Evolutionary conservation across 2,113 vertebrate genomes (phyloP).

Genomic region (Sylvietta virens): DNA sequence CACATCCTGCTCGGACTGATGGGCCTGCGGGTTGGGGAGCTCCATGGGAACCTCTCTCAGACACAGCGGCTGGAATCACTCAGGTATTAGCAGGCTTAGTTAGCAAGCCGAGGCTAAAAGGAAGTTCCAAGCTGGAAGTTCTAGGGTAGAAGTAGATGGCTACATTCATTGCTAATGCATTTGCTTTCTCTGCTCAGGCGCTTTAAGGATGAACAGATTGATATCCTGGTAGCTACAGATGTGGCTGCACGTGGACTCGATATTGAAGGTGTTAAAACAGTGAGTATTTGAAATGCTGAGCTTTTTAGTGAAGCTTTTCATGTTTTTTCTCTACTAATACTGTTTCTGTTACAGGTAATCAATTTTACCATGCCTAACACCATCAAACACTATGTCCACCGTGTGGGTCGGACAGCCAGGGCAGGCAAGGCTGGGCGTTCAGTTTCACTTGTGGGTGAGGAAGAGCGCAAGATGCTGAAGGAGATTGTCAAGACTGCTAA

Average conservation of each 20-base stretch:
- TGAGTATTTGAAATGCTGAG: slow-evolving; percentile 55
- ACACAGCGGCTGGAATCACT: slow-evolving; percentile 90
- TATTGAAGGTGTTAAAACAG: slow-evolving; percentile 96
- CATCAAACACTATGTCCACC: slow-evolving; percentile 92
- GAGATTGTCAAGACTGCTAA: slow-evolving; percentile 91
- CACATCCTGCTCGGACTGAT: slow-evolving; percentile 94
- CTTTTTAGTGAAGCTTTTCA: background rate
- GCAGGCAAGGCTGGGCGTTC: slow-evolving; percentile 90
- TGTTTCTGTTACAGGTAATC: slow-evolving; percentile 79
- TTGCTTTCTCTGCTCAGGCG: slow-evolving; percentile 72
- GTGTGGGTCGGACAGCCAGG: slow-evolving; percentile 91
- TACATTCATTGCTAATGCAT: background rate
- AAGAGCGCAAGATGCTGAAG: slow-evolving; percentile 92
- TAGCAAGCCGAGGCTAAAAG: no score
- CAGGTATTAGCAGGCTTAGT: slow-evolving; percentile 67
- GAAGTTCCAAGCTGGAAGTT: background rate
- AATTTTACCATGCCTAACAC: slow-evolving; percentile 99
- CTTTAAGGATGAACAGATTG: slow-evolving; percentile 98
- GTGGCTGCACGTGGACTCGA: slow-evolving; percentile 95
- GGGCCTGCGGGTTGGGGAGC: slow-evolving; percentile 91
- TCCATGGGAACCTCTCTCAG: slow-evolving; percentile 95
- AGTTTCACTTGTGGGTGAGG: slow-evolving; percentile 92
- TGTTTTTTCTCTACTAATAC: background rate
- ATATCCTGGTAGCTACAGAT: slow-evolving; percentile 94
- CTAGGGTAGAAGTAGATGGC: background rate